Base-by-base conservation (phyloP, 1,140 invertebrate species). In the Diachasmimorpha longicaudata region DNA sequence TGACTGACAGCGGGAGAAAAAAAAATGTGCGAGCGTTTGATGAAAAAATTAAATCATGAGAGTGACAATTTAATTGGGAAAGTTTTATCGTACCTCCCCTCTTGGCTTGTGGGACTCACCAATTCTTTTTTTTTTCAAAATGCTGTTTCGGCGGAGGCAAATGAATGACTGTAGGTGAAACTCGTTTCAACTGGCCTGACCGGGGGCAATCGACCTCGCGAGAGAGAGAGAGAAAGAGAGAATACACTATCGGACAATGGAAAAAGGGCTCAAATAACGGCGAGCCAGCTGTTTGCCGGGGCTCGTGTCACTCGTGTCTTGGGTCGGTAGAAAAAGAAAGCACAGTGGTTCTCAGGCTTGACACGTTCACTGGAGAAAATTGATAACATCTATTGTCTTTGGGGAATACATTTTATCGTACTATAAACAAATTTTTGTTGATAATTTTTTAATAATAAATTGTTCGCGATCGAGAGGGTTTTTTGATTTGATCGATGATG, bases 301-400 rank as follows among this genome's bases (percentile, higher is more conserved):
- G 52, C 72, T 74, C 63, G 63, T 74, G 72, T 74, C 72, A 74
- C 72, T 74, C 42, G 72, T 74, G 63, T 42, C 6, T 19, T n/a
- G n/a, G 48, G 14, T 42, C 66, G 72, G 72, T 48, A 68, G 42
- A 8, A 42, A 23, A 39, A 74, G 44, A 66, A 39, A 19, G 8
- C 16, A 2, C 70, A 42, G 72, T 74, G 72, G 36, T 68, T 67
- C 72, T 68, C 72, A 71, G 46, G 10, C 37, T 16, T 37, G 48
- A 52, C 48, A 52, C 16, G 48, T 42, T 42, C 13, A 42, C 39
- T 31, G 9, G 39, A 42, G 39, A 42, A 42, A 3, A 42, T 42
- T 42, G 39, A 42, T 42, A 42, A 42, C 39, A 42, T 42, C 39
- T 10, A 10, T 42, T 42, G 4, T 42, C 39, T 10, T 10, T 13